Evolutionary conservation across 2,888 invertebrate genomes (phyloP), one percentile per base, ranked within the genome.

Genomic region (Nomada lathburiana): DNA sequence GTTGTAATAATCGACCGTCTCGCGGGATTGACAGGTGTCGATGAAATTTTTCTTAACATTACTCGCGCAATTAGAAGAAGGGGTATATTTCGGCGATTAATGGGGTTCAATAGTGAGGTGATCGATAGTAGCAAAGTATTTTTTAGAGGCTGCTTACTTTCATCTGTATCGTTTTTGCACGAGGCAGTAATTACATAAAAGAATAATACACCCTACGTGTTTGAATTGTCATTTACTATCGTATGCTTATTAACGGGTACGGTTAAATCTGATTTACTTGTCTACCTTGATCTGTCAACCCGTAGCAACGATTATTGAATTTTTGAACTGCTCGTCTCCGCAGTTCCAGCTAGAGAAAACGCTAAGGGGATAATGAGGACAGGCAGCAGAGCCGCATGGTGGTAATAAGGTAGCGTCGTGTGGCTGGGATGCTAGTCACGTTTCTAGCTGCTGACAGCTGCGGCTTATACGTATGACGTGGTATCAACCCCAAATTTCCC

Each of bases 381-480:
- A 89, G 90, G 89, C 91, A 89, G 89, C 83, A 89, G 90, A 88
- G 89, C 86, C 86, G 88, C 84, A 89, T 90, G 90, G 90, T 91
- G 90, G 92, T 92, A 93, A 94, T 93, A 94, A 93, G 93, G 92
- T 92, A 90, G 90, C 91, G 90, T 88, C 89, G 87, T 85, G 84
- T 85, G 87, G 89, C 90, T 88, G 89, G 89, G 89, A 94, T 93
- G 92, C 93, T 93, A 93, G 93, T 94, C 94, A 94, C 94, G 94
- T 93, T 92, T 92, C 90, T 89, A 92, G 89, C 89, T 91, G 92
- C 92, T 93, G 93, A 93, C 93, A 94, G 93, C 93, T 94, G 93
- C 86, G 93, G 93, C 93, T 93, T 93, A 93, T 93, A 93, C 93
- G 92, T 93, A 93, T 93, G 93, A 94, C 92, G 92, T 90, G 91